Base-by-base conservation (phyloP, 1,140 invertebrate species). In the Cotesia vestalis region DNA sequence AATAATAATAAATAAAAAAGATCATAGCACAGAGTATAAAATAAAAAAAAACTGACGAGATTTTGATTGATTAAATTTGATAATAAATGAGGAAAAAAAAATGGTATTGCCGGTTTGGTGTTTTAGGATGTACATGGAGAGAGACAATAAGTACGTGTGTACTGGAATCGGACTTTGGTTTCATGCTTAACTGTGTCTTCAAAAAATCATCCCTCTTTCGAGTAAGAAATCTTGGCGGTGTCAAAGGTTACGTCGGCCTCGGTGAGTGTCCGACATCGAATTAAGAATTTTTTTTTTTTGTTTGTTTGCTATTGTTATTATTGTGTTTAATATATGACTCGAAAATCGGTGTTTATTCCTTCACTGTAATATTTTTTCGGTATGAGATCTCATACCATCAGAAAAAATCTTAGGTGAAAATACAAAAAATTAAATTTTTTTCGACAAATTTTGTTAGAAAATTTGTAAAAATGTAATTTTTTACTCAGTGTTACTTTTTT, bases 181-280 rank as follows among this genome's bases (percentile, higher is more conserved):
- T 95, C 88, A 91, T 90, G 79, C 89, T 96, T 84, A 94, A 95
- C 89, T 96, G 94, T 87, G 94, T 93, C 82, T 95, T 96, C 90
- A 94, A 94, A 90, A 95, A 96, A 86, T 94, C 93, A 76, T 92
- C 93, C 78, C 89, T 96, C 72, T 95, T 96, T 89, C 91, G 94
- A 80, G 92, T 96, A 77, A 88, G 94, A 88, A 95, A 95, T 88
- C 91, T 96, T 77, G 94, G 94, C 83, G 94, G 94, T 77, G 88
- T 95, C 81, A 95, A 95, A 89, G 93, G 94, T 80, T 94, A 94
- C 88, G 90, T 94, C 83, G 93, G 93, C 88, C 88, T 94, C 88
- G 92, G 94, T 94, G 91, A 93, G 87, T 89, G 80, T 82, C 80
- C 77, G 71, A 72, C 64, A 17, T 62, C 8, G 27, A 66, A 38